Conservation (phyloP, 2,113 vertebrate genomes). For the Channa maculata region DNA sequence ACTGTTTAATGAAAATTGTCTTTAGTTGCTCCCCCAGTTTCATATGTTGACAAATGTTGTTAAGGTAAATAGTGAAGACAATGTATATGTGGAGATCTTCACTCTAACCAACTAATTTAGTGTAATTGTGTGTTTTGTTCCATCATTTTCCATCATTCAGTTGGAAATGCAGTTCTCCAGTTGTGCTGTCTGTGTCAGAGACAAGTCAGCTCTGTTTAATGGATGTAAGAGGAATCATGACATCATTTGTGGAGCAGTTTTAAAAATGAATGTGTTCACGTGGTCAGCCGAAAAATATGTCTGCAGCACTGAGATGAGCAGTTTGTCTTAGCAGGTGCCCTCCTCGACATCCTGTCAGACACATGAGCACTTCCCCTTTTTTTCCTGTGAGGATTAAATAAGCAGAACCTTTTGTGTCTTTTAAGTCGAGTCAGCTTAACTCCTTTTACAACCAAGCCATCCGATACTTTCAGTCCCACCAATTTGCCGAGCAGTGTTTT, state of each 20-base stretch:
- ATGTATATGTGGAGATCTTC: too few species aligned
- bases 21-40: neutral
- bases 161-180: neutral
- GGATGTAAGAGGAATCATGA: conserved; percentile 43
- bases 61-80: neutral
- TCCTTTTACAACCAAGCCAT: conserved; percentile 46
- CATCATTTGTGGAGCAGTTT: conserved; percentile 49
- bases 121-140: neutral
- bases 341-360: conserved; percentile 27
- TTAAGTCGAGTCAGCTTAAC: conserved; percentile 68
- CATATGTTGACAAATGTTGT: neutral
- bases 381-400: conserved; percentile 47
- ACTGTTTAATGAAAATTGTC: neutral
- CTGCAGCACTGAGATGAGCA: conserved; percentile 41
- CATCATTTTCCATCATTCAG: neutral
- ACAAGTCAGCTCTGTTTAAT: conserved; percentile 17
- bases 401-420: conserved; percentile 64
- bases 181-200: conserved; percentile 17
- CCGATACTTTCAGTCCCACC: conserved; percentile 62
- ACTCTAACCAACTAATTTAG: too few species aligned
- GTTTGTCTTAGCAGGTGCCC: conserved; percentile 55
- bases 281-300: conserved; percentile 52
- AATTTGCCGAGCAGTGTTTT: conserved; percentile 58
- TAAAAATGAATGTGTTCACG: conserved; percentile 54
- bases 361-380: conserved; percentile 2